phyloP scores from a whole-genome alignment of 2,888 invertebrate genomes.

The Lasius platythorax region DNA sequence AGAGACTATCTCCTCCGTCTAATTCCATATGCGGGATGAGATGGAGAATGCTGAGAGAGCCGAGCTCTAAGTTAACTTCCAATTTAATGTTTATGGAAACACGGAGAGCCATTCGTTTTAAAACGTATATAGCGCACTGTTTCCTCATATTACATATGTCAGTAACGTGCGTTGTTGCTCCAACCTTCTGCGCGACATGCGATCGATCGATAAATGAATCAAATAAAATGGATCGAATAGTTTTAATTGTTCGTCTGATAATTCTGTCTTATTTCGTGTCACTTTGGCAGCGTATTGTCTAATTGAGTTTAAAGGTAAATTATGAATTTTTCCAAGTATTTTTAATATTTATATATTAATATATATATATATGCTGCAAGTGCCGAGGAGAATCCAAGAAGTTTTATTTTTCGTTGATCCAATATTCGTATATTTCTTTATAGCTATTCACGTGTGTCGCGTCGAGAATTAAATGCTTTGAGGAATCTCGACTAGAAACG shows the following conservation, averaged over 20 bases:
- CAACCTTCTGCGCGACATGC: not conserved
- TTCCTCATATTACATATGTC: not conserved
- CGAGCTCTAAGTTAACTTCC: not conserved
- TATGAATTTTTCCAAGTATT: not conserved
- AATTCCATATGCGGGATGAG: not conserved
- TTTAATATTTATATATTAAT: not conserved
- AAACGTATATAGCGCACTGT: not conserved
- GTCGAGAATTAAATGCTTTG: slow-evolving; percentile 18
- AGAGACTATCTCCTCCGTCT: slow-evolving; percentile 2
- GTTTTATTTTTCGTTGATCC: not conserved
- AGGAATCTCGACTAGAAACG: slow-evolving; percentile 4
- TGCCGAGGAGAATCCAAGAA: not conserved
- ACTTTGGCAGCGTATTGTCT: not conserved
- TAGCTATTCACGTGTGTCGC: not conserved
- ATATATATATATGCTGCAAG: not conserved
- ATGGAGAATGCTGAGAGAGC: not conserved
- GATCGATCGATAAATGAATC: slow-evolving; percentile 3
- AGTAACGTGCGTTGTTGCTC: not conserved
- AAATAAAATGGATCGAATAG: not conserved
- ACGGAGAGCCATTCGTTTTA: not conserved
- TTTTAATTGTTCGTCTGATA: not conserved
- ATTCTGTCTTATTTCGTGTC: not conserved
- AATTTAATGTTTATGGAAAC: slow-evolving; percentile 7
- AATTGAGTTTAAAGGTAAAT: slow-evolving; percentile 6
- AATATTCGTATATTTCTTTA: not conserved